Conservation (phyloP, 2,888 invertebrate genomes). For the Sarcophaga subvicina region DNA sequence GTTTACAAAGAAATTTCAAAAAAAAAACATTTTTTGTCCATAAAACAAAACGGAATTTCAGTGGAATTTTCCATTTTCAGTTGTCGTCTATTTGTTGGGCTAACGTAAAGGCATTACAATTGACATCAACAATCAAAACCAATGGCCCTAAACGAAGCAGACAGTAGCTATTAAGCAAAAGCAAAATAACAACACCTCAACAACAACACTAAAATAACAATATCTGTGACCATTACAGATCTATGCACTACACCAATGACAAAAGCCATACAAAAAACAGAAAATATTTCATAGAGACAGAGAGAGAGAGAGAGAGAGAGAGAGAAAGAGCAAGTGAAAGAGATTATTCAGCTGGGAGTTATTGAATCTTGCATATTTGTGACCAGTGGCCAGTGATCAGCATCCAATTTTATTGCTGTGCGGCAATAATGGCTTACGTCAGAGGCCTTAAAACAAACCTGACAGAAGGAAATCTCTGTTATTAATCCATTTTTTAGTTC, state of each 20-base stretch:
- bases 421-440: neutral
- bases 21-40: too few species aligned
- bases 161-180: neutral
- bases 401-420: neutral
- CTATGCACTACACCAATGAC: neutral
- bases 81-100: neutral
- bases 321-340: too few species aligned
- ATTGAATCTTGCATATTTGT: neutral
- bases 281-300: too few species aligned
- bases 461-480: slow-evolving; percentile 33
- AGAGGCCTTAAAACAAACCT: slow-evolving; percentile 34
- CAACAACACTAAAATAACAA: slow-evolving; percentile 16
- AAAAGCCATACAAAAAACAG: neutral
- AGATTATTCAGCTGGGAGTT: neutral
- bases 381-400: too few species aligned
- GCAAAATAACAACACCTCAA: neutral
- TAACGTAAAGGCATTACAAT: slow-evolving; percentile 16
- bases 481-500: too few species aligned
- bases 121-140: slow-evolving; percentile 43
- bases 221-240: slow-evolving; percentile 23
- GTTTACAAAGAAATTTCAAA: too few species aligned
- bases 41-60: too few species aligned
- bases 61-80: too few species aligned
- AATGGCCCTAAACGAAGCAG: slow-evolving; percentile 41
- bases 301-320: too few species aligned